Evolutionary conservation across 2,113 vertebrate genomes (phyloP).

Genomic region (Alces alces): DNA sequence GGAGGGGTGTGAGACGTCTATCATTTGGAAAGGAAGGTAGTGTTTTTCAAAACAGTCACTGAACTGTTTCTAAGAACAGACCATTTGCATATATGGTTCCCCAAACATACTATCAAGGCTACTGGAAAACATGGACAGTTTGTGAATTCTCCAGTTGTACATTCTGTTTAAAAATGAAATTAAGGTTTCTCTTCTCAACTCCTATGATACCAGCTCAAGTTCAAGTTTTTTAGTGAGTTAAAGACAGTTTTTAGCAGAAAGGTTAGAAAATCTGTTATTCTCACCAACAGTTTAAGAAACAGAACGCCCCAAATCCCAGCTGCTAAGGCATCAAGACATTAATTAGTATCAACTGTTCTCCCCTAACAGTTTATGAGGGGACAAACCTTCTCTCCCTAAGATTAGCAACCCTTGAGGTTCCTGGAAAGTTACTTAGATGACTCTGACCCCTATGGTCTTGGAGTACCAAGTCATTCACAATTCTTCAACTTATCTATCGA

Average conservation of each 20-base stretch:
- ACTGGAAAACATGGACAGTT: not conserved
- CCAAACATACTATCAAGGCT: not conserved
- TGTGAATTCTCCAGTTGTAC: not conserved
- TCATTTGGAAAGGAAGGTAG: not conserved
- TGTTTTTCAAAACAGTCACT: not conserved
- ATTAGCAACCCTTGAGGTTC: not conserved
- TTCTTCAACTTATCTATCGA: not conserved
- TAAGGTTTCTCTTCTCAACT: not conserved
- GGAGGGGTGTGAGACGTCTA: not conserved
- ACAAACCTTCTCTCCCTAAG: not conserved
- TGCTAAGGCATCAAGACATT: not conserved
- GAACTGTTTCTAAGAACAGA: not conserved
- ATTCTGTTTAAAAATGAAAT: conserved; percentile 9
- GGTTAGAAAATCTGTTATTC: not conserved
- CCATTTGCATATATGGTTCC: not conserved
- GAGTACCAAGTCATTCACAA: not conserved
- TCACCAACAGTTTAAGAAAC: not conserved
- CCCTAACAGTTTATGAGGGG: not conserved
- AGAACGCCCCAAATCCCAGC: not conserved
- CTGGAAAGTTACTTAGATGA: not conserved
- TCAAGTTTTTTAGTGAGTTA: not conserved
- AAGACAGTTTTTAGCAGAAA: not conserved
- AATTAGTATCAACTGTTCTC: not conserved
- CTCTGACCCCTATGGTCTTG: not conserved
- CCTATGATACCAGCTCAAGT: not conserved